A percentile compares a stretch with the other conserved stretches of the same genome.
phyloP scores from a whole-genome alignment of 2,113 vertebrate species.

The Pelmatolapia mariae region DNA sequence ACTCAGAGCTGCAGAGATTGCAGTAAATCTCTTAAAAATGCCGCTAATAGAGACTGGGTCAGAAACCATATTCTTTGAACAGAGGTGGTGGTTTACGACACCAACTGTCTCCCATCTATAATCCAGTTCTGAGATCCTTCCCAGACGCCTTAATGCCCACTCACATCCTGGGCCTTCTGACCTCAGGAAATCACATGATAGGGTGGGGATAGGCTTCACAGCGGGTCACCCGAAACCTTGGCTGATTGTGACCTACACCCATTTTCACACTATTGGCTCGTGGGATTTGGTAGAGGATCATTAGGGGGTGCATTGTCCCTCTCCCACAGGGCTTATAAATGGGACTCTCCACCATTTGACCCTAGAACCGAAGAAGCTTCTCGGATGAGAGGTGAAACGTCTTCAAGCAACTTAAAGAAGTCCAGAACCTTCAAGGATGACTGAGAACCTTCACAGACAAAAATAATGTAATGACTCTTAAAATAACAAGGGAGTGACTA shows the following conservation, averaged over 20 bases:
- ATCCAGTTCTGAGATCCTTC: not conserved
- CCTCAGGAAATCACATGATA: not conserved
- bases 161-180: not conserved
- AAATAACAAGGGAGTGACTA: not conserved
- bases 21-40: not conserved
- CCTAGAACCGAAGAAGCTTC: not conserved
- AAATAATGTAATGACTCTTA: not conserved
- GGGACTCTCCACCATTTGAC: not conserved
- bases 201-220: fast-evolving
- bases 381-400: not conserved
- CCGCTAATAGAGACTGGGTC: not conserved
- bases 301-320: not conserved
- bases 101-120: not conserved
- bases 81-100: not conserved
- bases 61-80: not conserved
- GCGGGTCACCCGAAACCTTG: not conserved
- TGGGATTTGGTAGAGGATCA: not conserved
- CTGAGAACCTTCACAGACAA: not conserved
- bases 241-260: not conserved
- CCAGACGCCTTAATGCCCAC: not conserved
- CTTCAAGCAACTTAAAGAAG: not conserved
- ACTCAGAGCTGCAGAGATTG: not conserved
- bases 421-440: not conserved
- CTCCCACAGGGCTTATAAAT: not conserved
- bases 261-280: not conserved